Conservation (phyloP, 2,113 vertebrate genomes). For the Microcebus lehilahytsara region DNA sequence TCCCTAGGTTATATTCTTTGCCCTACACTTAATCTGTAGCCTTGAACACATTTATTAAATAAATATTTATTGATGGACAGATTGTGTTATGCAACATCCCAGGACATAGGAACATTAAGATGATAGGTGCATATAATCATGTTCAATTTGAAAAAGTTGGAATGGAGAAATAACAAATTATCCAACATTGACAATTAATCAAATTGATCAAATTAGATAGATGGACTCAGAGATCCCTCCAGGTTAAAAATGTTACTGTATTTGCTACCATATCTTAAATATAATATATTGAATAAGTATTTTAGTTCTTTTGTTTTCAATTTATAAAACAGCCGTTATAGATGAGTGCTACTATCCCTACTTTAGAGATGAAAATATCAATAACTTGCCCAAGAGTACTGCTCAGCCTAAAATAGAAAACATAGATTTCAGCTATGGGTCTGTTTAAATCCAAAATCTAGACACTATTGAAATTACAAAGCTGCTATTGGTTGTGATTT, state of each 20-base stretch:
- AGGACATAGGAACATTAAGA: background rate
- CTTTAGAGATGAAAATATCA: background rate
- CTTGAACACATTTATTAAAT: background rate
- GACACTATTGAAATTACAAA: background rate
- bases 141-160: background rate
- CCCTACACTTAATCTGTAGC: background rate
- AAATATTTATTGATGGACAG: background rate
- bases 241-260: background rate
- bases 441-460: background rate
- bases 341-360: background rate
- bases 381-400: background rate
- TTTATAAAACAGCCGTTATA: background rate
- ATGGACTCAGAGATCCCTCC: background rate
- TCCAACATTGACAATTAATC: background rate
- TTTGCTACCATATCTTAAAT: background rate
- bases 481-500: background rate
- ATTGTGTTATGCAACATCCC: background rate
- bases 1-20: background rate
- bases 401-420: background rate
- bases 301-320: background rate
- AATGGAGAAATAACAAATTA: background rate
- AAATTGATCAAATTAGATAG: too few species aligned
- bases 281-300: background rate
- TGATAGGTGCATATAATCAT: background rate
- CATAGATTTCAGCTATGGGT: background rate